Evolutionary conservation across 2,888 invertebrate genomes (phyloP).

Genomic region (Diabrotica balteata): DNA sequence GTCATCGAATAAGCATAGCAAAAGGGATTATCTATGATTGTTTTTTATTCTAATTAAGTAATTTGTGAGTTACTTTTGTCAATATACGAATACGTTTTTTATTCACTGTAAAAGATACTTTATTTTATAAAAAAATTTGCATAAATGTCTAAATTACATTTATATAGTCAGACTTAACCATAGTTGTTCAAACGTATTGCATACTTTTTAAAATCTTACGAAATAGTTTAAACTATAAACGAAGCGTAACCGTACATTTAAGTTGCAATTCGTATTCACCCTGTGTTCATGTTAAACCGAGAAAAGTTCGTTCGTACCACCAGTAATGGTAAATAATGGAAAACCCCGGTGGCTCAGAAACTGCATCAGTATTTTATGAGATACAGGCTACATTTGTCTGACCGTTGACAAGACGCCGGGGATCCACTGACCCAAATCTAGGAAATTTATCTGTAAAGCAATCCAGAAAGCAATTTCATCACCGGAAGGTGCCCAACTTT

Average conservation of each 20-base stretch:
- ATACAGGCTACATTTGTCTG: constrained; percentile 38
- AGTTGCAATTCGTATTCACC: constrained; percentile 11
- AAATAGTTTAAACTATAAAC: no score
- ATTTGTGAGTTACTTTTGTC: no score
- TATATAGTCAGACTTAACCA: neutral
- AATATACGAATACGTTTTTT: no score
- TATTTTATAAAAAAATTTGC: no score
- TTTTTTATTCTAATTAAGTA: no score
- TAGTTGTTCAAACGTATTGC: neutral
- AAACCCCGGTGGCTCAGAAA: constrained; percentile 27
- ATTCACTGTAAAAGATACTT: no score
- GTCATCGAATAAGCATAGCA: no score
- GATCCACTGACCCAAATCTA: constrained; percentile 42
- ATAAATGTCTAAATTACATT: neutral
- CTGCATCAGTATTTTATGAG: constrained; percentile 36
- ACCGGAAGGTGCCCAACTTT: constrained; percentile 11
- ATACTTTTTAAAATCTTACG: neutral
- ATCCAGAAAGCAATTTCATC: constrained; percentile 25
- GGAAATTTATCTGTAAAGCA: constrained; percentile 37
- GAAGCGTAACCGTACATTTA: no score
- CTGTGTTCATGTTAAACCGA: constrained; percentile 10
- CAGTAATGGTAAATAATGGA: constrained; percentile 33
- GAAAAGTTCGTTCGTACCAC: constrained; percentile 20
- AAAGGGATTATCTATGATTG: no score
- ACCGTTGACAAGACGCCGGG: constrained; percentile 40